phyloP scores from a whole-genome alignment of 2,797 vertebrate species.

The Tragelaphus oryx region DNA sequence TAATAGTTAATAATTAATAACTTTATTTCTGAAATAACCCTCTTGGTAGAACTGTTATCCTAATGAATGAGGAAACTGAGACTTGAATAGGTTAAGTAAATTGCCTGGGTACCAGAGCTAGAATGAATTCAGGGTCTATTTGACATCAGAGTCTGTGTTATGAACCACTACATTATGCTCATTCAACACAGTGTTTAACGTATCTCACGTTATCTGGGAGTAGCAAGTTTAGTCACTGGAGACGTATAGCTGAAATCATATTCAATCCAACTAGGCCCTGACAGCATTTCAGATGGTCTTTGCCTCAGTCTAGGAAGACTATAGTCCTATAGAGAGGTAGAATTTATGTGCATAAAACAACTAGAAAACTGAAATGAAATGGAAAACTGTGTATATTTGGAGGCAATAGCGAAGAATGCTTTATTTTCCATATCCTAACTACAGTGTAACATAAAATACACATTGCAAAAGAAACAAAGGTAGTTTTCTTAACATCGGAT shows the following conservation, averaged over 20 bases:
- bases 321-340: neutral
- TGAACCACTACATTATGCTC: neutral
- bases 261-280: neutral
- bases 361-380: neutral
- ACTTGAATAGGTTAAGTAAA: neutral
- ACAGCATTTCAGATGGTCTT: neutral
- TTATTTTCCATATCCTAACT: neutral
- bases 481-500: slow-evolving; percentile 2
- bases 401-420: neutral
- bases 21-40: slow-evolving; percentile 22
- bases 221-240: neutral
- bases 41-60: neutral
- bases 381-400: neutral
- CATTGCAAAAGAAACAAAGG: neutral
- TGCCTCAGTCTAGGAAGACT: neutral
- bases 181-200: neutral
- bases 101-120: neutral
- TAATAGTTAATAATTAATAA: neutral
- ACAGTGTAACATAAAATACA: neutral
- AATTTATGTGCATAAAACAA: slow-evolving; percentile 25
- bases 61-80: neutral
- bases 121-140: neutral
- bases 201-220: neutral
- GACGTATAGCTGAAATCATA: neutral
- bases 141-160: neutral